A percentile compares a stretch with the other conserved stretches of the same genome.
Evolutionary conservation across 2,888 invertebrate species (phyloP).

Genomic region (Smittia sp.): DNA sequence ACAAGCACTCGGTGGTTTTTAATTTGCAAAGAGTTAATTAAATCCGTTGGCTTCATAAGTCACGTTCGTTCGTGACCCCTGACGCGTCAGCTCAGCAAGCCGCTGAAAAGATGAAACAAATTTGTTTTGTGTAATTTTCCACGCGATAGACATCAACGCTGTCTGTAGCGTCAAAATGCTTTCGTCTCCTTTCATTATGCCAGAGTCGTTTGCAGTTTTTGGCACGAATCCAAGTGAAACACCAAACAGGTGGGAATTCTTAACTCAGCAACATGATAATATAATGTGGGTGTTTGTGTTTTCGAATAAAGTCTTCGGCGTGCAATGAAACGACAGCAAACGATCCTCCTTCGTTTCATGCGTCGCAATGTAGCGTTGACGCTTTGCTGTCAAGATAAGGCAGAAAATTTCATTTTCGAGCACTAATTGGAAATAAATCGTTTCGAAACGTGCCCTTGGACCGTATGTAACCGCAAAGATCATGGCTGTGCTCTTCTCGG

Average conservation of each 20-base stretch:
- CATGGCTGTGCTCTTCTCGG: no score
- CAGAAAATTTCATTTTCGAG: neutral
- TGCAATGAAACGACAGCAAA: neutral
- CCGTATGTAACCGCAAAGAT: neutral
- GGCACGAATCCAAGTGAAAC: neutral
- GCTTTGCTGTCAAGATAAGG: neutral
- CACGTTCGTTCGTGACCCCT: no score
- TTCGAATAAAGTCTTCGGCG: neutral
- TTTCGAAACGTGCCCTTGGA: neutral
- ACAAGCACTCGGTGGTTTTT: conserved; percentile 2
- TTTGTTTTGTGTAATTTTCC: neutral
- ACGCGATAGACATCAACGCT: neutral
- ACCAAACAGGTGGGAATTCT: conserved; percentile 16
- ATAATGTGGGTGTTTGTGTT: neutral
- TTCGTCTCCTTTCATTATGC: neutral
- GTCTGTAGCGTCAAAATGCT: neutral
- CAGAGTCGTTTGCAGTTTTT: neutral
- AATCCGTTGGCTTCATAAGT: no score
- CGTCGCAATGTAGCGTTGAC: neutral
- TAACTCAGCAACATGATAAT: neutral
- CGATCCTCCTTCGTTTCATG: no score
- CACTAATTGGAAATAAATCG: neutral
- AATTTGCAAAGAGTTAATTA: no score
- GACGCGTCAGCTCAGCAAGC: no score
- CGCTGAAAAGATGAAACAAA: no score